Evolutionary conservation across 2,797 vertebrate species (phyloP).

Genomic region (Halcyon chelicuti): DNA sequence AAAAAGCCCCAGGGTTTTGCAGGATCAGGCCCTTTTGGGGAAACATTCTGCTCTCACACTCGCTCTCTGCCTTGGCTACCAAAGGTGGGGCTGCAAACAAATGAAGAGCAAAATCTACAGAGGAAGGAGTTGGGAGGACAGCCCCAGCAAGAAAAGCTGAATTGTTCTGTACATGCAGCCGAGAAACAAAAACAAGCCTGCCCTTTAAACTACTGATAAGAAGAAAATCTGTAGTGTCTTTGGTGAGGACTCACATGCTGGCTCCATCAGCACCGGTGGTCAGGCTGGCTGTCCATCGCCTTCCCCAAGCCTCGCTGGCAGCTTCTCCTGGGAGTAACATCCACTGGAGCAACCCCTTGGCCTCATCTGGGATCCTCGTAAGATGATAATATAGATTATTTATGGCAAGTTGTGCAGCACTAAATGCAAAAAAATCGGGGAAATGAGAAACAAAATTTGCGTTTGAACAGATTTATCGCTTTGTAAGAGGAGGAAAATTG

Average conservation of each 20-base stretch:
- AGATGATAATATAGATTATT: background rate
- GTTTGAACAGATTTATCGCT: background rate
- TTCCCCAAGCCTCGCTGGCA: background rate
- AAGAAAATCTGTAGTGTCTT: background rate
- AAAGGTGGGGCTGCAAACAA: background rate
- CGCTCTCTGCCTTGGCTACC: background rate
- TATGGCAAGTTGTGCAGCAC: background rate
- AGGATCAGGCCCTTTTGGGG: background rate
- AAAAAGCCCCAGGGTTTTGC: background rate
- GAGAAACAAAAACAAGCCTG: background rate
- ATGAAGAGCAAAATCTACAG: background rate
- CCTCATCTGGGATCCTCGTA: background rate
- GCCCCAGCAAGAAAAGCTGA: background rate
- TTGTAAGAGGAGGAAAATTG: background rate
- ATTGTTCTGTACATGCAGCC: background rate
- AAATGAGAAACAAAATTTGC: background rate
- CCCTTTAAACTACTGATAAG: background rate
- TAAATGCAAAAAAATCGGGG: background rate
- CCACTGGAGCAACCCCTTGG: background rate
- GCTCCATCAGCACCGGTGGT: background rate
- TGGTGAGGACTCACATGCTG: rapidly evolving
- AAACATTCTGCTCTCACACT: background rate
- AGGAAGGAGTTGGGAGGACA: background rate
- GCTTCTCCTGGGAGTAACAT: background rate
- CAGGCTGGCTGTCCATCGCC: background rate